Conservation (phyloP, 2,113 vertebrate genomes). For the Saguinus imperator region DNA sequence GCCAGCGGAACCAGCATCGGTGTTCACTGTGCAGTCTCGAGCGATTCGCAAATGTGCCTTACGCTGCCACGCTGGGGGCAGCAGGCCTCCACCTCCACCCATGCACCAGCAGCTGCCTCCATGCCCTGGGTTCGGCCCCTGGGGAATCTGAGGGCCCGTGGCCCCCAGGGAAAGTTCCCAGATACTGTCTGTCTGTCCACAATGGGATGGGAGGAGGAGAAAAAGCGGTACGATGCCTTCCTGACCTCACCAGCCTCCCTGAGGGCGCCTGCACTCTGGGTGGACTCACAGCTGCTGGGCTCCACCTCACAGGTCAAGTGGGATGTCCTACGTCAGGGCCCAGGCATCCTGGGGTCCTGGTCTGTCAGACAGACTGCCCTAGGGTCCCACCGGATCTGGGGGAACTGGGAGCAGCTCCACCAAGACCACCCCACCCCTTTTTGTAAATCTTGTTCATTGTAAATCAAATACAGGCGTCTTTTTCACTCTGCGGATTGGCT, state of each 20-base stretch:
- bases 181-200: background rate
- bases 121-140: background rate
- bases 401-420: background rate
- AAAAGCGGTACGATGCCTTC: conserved; percentile 67
- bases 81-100: background rate
- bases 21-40: background rate
- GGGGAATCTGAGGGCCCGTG: background rate
- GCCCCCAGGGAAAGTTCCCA: background rate
- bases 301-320: conserved; percentile 64
- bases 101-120: conserved; percentile 58
- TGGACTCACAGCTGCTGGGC: background rate
- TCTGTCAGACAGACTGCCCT: conserved; percentile 69
- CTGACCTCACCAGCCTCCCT: conserved; percentile 54
- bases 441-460: conserved; percentile 88
- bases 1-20: conserved; percentile 30
- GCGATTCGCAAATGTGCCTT: conserved; percentile 74
- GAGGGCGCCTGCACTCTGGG: background rate
- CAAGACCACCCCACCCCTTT: conserved; percentile 51
- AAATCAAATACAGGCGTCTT: conserved; percentile 86
- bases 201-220: background rate
- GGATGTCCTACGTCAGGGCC: conserved; percentile 56
- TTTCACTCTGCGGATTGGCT: conserved; percentile 78
- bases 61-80: background rate
- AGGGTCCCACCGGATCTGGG: background rate
- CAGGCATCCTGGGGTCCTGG: background rate